A percentile compares a stretch with the other conserved stretches of the same genome.
phyloP scores from a whole-genome alignment of 2,113 vertebrate genomes.

The Nannobrachium achirus region DNA sequence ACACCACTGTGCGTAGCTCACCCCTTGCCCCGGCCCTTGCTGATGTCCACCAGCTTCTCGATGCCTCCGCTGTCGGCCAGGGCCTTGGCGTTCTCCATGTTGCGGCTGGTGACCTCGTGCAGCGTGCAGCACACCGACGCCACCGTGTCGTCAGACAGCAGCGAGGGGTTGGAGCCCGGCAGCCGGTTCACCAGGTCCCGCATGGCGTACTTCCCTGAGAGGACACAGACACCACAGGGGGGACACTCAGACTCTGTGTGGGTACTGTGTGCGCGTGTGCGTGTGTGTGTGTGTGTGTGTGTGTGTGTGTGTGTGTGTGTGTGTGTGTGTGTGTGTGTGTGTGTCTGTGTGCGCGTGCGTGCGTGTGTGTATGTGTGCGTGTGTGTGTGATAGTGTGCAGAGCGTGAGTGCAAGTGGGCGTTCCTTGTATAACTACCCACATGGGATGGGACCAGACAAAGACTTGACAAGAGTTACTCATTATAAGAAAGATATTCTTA shows the following conservation, averaged over 20 bases:
- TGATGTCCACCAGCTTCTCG: conserved; percentile 96
- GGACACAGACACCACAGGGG: background rate
- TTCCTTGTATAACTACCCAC: too few species aligned
- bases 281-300: background rate
- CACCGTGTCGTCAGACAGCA: conserved; percentile 92
- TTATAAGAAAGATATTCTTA: too few species aligned
- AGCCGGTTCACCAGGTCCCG: conserved; percentile 94
- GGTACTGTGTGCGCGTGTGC: background rate
- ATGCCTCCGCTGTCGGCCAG: conserved; percentile 94
- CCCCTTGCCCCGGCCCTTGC: conserved; percentile 95
- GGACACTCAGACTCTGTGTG: background rate
- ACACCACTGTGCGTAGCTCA: too few species aligned
- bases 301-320: background rate
- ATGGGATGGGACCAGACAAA: too few species aligned
- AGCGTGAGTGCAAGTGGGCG: background rate
- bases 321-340: background rate
- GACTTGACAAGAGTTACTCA: too few species aligned
- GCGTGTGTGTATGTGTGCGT: background rate
- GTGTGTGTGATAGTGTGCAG: conserved; percentile 1
- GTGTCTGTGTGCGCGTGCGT: background rate
- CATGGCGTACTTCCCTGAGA: conserved; percentile 95
- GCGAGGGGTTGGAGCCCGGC: conserved; percentile 81
- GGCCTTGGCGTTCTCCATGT: conserved; percentile 98
- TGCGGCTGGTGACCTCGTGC: conserved; percentile 96
- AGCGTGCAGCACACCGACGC: conserved; percentile 95